These are phyloP conservation scores for Esox lucius DNA, from an alignment of 2,797 vertebrate species.

Conservation along the genomic window DNA sequence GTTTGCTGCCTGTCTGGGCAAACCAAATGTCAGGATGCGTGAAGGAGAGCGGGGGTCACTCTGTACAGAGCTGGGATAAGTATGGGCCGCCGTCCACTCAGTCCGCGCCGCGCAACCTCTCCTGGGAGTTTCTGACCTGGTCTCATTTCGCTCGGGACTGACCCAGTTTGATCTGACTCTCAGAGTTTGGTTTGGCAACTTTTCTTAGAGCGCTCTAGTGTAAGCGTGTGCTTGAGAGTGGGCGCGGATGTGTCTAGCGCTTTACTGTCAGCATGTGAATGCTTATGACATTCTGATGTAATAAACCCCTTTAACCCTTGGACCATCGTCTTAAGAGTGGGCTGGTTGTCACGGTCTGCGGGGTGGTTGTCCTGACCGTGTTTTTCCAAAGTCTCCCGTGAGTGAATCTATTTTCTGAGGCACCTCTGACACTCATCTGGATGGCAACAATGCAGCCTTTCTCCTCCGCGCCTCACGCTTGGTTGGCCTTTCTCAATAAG, in stretches of 20 bases:
- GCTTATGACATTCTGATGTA: slow-evolving; percentile 28
- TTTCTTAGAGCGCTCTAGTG: neutral
- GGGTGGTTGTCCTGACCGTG: slow-evolving; percentile 53
- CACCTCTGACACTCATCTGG: slow-evolving; percentile 63
- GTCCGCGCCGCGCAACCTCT: neutral
- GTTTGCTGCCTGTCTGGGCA: slow-evolving; percentile 33
- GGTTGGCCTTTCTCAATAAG: slow-evolving; percentile 68
- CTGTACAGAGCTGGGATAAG: neutral
- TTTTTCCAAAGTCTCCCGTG: slow-evolving; percentile 59
- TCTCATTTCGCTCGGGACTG: neutral
- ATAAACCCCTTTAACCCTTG: slow-evolving; percentile 53
- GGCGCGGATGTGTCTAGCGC: slow-evolving; percentile 2
- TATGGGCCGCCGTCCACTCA: neutral
- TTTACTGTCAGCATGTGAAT: slow-evolving; percentile 2
- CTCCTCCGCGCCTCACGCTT: slow-evolving; percentile 68
- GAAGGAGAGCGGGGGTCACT: neutral
- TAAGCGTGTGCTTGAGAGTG: neutral
- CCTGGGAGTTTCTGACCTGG: neutral
- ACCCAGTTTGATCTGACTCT: slow-evolving; percentile 1
- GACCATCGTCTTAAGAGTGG: slow-evolving; percentile 31
- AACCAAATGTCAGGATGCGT: slow-evolving; percentile 42
- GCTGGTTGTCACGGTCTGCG: slow-evolving; percentile 33
- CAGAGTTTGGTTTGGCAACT: neutral
- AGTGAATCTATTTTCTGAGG: slow-evolving; percentile 66
- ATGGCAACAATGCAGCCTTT: slow-evolving; percentile 73